Base-by-base conservation (phyloP, 2,888 invertebrate species). In the Drosophila eohydei region DNA sequence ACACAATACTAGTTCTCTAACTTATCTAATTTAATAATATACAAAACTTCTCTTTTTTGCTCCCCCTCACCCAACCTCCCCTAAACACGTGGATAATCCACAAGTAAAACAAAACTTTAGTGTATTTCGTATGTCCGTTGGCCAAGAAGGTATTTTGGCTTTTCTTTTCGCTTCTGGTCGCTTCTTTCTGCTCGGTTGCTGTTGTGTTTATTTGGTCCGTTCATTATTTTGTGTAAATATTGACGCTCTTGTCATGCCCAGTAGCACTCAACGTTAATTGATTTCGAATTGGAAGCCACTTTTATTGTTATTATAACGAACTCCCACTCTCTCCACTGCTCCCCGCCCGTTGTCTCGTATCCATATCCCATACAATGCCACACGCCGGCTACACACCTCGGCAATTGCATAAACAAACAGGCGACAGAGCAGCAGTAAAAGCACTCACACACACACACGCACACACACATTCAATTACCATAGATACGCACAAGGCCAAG, bases 221-320 rank as follows among this genome's bases (percentile, higher is more conserved):
- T 50, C 86, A 85, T 88, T 85, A 85, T 88, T 85, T 90, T 83
- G 90, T 80, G 72, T 88, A 85, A 85, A 88, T 88, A 88, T 88
- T 89, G 81, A 87, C 89, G 82, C 83, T 81, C 85, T 85, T 87
- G 89, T 87, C 90, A 81, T 90, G 82, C 74, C 83, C 91, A 91
- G 91, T 89, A 90, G 91, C 90, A 89, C 90, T 89, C 89, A 87
- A 69, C 85, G 79, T 87, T 89, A 89, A 89, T 89, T 89, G 91
- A 91, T 91, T 90, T 85, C 81, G 78, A 89, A 87, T 90, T 87
- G 77, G 83, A 50, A 79, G 87, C 83, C 89, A 84, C 89, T 84
- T 76, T 86, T 86, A 71, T 80, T 84, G 84, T 84, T 84, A 86
- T 88, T 88, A 78, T 83, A 88, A 73, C 76, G 54, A 63, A 77